Conservation (phyloP, 2,888 invertebrate species). For the Ophonus ardosiacus region DNA sequence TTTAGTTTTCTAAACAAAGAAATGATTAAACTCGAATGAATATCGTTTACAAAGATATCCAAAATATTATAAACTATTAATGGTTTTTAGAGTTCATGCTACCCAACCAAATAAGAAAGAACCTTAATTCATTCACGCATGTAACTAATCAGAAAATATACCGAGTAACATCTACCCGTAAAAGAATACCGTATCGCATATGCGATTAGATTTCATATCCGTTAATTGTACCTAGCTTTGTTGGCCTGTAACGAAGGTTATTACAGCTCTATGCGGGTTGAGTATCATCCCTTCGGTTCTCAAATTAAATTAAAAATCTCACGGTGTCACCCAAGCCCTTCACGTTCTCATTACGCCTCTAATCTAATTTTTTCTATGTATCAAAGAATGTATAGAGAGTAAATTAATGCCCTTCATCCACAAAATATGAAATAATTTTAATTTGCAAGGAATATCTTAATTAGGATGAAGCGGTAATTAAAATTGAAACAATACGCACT, state of each 20-base stretch:
- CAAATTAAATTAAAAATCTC: conserved; percentile 58
- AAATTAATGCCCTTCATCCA: not conserved
- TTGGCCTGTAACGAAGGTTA: conserved; percentile 49
- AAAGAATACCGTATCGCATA: not conserved
- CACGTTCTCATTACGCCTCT: not conserved
- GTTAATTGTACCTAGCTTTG: conserved; percentile 40
- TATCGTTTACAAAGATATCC: too few species aligned
- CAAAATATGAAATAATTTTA: not conserved
- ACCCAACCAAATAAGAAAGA: too few species aligned
- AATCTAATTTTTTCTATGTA: not conserved
- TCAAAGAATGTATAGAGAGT: not conserved
- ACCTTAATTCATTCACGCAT: too few species aligned
- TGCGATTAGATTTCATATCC: conserved; percentile 41
- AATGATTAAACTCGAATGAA: too few species aligned
- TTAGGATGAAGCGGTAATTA: not conserved
- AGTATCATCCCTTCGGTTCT: not conserved
- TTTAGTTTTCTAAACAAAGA: too few species aligned
- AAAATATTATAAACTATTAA: too few species aligned
- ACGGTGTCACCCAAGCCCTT: conserved; percentile 13
- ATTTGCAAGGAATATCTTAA: not conserved
- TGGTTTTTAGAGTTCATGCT: too few species aligned
- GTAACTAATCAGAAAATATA: too few species aligned
- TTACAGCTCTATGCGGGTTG: conserved; percentile 36
- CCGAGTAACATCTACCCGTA: too few species aligned
- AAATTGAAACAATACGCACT: not conserved